A percentile compares a stretch with the other conserved stretches of the same genome.
phyloP scores from a whole-genome alignment of 2,113 vertebrate species.

The Zootoca vivipara region DNA sequence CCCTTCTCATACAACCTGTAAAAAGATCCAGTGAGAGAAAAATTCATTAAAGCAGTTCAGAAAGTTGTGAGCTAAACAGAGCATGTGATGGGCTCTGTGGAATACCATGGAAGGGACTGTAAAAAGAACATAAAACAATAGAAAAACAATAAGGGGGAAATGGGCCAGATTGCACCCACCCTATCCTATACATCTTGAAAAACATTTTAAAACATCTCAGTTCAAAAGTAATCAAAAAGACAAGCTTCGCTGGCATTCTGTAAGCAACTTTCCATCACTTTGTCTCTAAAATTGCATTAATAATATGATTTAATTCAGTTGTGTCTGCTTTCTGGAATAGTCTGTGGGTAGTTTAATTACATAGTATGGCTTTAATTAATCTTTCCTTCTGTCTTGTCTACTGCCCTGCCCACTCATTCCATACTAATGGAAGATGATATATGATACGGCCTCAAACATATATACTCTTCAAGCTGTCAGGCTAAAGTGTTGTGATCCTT shows the following conservation, averaged over 20 bases:
- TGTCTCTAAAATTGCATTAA: background rate
- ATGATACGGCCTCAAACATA: background rate
- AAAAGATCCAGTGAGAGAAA: constrained; percentile 22
- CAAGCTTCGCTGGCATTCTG: background rate
- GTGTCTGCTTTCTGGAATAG: background rate
- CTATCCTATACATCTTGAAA: background rate
- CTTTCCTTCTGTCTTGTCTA: background rate
- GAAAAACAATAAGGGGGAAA: background rate
- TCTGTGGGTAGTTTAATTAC: constrained; percentile 14
- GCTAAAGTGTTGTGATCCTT: background rate
- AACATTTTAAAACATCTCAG: background rate
- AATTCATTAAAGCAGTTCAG: constrained; percentile 49
- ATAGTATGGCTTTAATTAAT: background rate
- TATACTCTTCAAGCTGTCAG: constrained; percentile 1
- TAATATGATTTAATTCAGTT: constrained; percentile 13
- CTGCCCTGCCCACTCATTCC: background rate
- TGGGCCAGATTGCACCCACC: background rate
- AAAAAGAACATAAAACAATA: background rate
- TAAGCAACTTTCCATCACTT: background rate
- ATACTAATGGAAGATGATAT: constrained; percentile 5
- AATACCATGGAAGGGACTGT: background rate
- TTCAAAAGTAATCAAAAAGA: background rate
- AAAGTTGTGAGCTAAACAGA: constrained; percentile 38
- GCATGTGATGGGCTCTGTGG: constrained; percentile 2
- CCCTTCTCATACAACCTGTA: constrained; percentile 35